A percentile compares a stretch with the other conserved stretches of the same genome.
Conservation (phyloP, 2,797 vertebrate genomes). For the Takifugu ocellatus region DNA sequence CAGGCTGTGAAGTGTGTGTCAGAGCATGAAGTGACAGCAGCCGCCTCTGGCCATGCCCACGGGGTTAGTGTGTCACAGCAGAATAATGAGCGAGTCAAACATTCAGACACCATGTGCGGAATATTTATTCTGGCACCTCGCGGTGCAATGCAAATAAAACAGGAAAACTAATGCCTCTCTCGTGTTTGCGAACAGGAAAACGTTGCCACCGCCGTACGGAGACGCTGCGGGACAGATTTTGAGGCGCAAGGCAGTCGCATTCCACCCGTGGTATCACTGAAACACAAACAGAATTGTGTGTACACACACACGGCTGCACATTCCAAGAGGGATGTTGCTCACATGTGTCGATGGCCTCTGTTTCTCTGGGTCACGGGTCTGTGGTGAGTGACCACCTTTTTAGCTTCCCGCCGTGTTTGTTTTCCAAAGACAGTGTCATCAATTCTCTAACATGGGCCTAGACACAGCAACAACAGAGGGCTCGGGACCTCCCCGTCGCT, state of each 20-base stretch:
- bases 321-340: slow-evolving; percentile 64
- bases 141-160: slow-evolving; percentile 22
- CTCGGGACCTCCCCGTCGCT: slow-evolving; percentile 62
- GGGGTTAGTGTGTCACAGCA: slow-evolving; percentile 50
- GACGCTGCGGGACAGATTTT: slow-evolving; percentile 61
- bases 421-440: slow-evolving; percentile 75
- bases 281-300: slow-evolving; percentile 72
- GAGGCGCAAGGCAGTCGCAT: slow-evolving; percentile 71
- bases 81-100: slow-evolving; percentile 52
- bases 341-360: slow-evolving; percentile 64
- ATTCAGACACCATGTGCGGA: slow-evolving; percentile 25
- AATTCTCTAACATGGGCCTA: slow-evolving; percentile 74
- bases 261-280: slow-evolving; percentile 64
- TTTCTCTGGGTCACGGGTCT: slow-evolving; percentile 70
- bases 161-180: too few species aligned
- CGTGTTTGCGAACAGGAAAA: slow-evolving; percentile 33
- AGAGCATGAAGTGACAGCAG: slow-evolving; percentile 66
- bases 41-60: slow-evolving; percentile 50
- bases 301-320: slow-evolving; percentile 55
- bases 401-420: slow-evolving; percentile 71
- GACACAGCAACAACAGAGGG: slow-evolving; percentile 72
- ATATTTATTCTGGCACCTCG: slow-evolving; percentile 62
- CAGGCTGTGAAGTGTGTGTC: slow-evolving; percentile 69
- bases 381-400: slow-evolving; percentile 76
- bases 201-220: slow-evolving; percentile 19